Evolutionary conservation across 2,888 invertebrate genomes (phyloP).

Genomic region (Amblyjoppa proteus): DNA sequence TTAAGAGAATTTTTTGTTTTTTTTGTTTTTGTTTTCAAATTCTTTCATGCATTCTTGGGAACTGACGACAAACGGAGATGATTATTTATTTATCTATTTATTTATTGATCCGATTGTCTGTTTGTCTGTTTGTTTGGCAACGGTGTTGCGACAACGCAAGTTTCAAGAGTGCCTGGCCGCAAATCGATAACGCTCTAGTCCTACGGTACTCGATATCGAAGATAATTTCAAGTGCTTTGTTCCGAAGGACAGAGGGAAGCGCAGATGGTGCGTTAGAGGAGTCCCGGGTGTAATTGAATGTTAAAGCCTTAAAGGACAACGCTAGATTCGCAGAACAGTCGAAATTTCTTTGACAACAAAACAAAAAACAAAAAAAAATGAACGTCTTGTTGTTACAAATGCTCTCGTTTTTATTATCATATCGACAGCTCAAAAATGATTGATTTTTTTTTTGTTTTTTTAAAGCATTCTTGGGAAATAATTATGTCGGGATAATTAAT

Average conservation of each 20-base stretch:
- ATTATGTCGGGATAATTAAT: neutral
- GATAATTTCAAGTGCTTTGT: conserved; percentile 5
- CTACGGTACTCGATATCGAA: neutral
- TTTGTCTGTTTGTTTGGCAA: no score
- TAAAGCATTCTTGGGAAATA: neutral
- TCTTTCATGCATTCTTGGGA: no score
- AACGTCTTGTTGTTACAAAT: neutral
- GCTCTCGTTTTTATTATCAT: neutral
- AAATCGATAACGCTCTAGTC: neutral
- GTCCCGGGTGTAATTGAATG: neutral
- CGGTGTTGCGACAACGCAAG: no score
- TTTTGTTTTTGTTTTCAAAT: no score
- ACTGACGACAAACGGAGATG: no score
- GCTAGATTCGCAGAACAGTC: neutral
- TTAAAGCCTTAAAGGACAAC: neutral
- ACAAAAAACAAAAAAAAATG: neutral
- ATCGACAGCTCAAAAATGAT: neutral
- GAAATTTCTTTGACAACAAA: neutral
- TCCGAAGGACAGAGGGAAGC: neutral
- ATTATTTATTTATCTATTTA: no score
- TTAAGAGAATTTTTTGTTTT: no score
- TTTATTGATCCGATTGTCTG: no score
- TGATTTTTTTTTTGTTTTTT: neutral
- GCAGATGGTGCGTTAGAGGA: neutral
- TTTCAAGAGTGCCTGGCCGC: no score